phyloP scores from a whole-genome alignment of 2,113 vertebrate species.

The Harpagus bidentatus region DNA sequence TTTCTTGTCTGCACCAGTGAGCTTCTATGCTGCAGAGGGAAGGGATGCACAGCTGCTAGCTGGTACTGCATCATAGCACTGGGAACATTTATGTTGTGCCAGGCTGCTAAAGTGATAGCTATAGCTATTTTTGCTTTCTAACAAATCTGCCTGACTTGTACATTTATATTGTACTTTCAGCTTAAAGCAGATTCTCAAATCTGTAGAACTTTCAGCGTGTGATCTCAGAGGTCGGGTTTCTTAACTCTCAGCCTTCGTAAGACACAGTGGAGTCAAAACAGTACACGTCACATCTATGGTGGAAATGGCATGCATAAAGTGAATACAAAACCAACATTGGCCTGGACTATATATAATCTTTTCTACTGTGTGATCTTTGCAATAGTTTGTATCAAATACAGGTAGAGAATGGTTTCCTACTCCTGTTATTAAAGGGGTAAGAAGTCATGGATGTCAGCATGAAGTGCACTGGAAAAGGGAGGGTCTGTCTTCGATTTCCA shows the following conservation, averaged over 20 bases:
- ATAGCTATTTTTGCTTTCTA: background rate
- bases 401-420: background rate
- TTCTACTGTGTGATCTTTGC: background rate
- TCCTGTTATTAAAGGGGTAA: background rate
- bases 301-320: background rate
- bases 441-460: background rate
- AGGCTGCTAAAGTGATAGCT: background rate
- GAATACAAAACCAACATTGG: background rate
- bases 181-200: background rate
- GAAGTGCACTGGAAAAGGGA: background rate
- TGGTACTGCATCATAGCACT: background rate
- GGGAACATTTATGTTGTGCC: background rate
- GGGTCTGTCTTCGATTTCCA: background rate
- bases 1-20: background rate
- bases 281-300: rapidly evolving
- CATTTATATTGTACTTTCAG: background rate
- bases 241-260: background rate
- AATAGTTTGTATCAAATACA: background rate
- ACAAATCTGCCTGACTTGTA: background rate
- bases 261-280: background rate
- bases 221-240: background rate
- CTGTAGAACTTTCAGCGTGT: background rate
- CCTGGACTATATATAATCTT: background rate
- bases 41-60: background rate
- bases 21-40: background rate